These are phyloP conservation scores for Ranitomeya variabilis DNA, from an alignment of 2,113 vertebrate species.

Conservation along the genomic window DNA sequence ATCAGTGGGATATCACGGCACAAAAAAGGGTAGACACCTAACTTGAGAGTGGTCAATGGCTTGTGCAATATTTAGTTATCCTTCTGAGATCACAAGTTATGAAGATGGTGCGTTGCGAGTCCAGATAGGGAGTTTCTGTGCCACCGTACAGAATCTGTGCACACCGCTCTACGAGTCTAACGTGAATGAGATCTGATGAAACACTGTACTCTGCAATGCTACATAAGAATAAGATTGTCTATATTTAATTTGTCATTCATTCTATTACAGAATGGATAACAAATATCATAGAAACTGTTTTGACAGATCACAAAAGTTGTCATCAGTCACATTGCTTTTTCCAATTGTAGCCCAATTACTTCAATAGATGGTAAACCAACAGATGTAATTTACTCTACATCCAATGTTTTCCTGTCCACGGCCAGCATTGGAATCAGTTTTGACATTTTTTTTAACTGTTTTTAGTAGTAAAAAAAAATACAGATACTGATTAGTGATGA, in stretches of 20 bases:
- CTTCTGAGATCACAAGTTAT: no score
- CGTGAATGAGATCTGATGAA: background rate
- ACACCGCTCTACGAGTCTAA: background rate
- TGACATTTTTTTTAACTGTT: background rate
- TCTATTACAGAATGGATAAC: background rate
- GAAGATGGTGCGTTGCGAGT: no score
- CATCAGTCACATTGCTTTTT: background rate
- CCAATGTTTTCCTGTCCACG: background rate
- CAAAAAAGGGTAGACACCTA: no score
- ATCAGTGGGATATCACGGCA: no score
- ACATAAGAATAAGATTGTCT: background rate
- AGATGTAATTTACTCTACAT: background rate
- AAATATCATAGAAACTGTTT: background rate
- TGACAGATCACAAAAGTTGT: background rate
- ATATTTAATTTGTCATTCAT: no score
- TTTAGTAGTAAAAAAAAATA: background rate
- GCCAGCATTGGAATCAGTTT: no score
- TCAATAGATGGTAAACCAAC: no score
- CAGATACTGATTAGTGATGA: no score
- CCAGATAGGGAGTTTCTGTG: no score
- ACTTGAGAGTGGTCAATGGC: no score
- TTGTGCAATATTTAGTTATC: no score
- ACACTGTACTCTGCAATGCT: background rate
- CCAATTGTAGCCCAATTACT: background rate
- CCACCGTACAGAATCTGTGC: background rate